Base-by-base conservation (phyloP, 1,140 invertebrate species). In the Caenorhabditis latens region DNA sequence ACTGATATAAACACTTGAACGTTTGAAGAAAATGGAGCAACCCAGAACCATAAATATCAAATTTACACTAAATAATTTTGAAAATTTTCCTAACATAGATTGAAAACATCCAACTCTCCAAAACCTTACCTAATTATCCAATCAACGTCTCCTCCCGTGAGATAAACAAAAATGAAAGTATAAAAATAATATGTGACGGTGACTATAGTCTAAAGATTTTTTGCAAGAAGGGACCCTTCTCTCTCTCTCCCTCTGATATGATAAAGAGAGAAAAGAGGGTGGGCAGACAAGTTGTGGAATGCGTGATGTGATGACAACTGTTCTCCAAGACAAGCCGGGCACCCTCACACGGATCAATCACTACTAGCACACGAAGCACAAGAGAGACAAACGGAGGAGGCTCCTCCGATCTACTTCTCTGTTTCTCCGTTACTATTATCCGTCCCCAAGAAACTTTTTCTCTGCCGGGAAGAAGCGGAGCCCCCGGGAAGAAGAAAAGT, bases 181-280 rank as follows among this genome's bases (percentile, higher is more conserved):
- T 67, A 53, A 79, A 57, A 58, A 50, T 57, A 50, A 71, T 11
- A 71, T 58, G 65, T n/a, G 48, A 1, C 13, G 42, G 55, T 2
- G 43, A 86, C 85, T 79, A 86, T 79, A 71, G 85, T 58, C 67
- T 79, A 42, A 71, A 50, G 67, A 79, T 79, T 58, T 86, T 86
- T 79, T 55, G 85, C 21, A 86, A 21, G 42, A 86, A 21, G 42
- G 50, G 53, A 43, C n/a, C 85, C 50, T n/a, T 21, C 43, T 85
- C n/a, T 46, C 63, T 84, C 14, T 61, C 50, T 32, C 32, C 32
- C 32, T 42, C 40, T 48, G 50, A 63, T 63, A 67, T 40, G 61
- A 63, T 42, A 46, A 40, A 71, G 67, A 61, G 58, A 63, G 13
- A 46, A 24, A 21, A 19, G 48, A 14, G 43, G 71, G 79, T 11